phyloP scores from a whole-genome alignment of 1,140 invertebrate species.

The Drosophila punjabiensis region DNA sequence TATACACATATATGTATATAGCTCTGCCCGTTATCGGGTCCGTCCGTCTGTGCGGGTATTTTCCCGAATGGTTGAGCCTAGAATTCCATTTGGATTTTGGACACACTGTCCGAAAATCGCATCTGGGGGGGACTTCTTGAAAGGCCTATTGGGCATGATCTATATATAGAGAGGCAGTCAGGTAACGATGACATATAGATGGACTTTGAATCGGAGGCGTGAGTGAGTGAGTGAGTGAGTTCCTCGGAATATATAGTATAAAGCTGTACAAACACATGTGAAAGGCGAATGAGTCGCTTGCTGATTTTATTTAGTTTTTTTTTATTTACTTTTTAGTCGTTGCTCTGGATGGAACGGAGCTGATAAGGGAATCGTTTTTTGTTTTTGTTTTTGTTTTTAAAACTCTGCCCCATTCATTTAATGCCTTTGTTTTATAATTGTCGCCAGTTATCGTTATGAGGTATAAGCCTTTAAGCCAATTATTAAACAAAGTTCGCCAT shows the following conservation, averaged over 20 bases:
- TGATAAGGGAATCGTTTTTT: constrained; percentile 35
- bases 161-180: constrained; percentile 46
- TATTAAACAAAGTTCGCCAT: constrained; percentile 38
- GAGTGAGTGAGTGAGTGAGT: constrained; percentile 29
- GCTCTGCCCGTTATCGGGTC: constrained; percentile 15
- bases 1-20: background rate
- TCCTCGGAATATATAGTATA: constrained; percentile 11
- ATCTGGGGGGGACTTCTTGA: constrained; percentile 1
- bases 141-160: constrained; percentile 27
- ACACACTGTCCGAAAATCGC: background rate
- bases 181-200: constrained; percentile 35
- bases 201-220: constrained; percentile 42
- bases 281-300: constrained; percentile 43
- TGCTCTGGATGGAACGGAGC: constrained; percentile 22
- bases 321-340: constrained; percentile 30
- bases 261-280: constrained; percentile 2
- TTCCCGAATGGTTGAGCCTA: constrained; percentile 32
- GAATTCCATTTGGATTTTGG: constrained; percentile 30
- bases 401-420: constrained; percentile 29
- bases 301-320: constrained; percentile 40
- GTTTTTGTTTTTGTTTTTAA: constrained; percentile 19
- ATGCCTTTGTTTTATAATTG: constrained; percentile 54
- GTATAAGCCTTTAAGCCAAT: constrained; percentile 45
- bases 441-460: constrained; percentile 48
- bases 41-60: constrained; percentile 17